phyloP scores from a whole-genome alignment of 2,113 vertebrate genomes.

The Phrynosoma blainvillii region DNA sequence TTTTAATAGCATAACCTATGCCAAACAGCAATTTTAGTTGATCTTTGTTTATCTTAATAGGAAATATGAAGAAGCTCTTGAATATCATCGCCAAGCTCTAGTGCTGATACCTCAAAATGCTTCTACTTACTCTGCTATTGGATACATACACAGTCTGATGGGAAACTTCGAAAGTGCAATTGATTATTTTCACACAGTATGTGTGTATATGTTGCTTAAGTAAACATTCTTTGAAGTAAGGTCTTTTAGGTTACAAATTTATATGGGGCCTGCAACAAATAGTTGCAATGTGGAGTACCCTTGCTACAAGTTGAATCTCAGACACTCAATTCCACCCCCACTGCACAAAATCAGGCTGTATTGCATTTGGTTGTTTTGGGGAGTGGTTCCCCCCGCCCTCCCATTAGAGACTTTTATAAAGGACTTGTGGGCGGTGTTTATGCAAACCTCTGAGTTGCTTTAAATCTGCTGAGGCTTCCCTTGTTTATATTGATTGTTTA shows the following conservation, averaged over 20 bases:
- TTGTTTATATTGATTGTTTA: neutral
- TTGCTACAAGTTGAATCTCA: neutral
- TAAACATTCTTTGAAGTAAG: neutral
- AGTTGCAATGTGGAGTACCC: neutral
- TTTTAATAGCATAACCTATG: neutral
- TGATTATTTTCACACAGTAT: constrained; percentile 98
- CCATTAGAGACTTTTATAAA: neutral
- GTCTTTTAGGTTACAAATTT: neutral
- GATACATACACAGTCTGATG: constrained; percentile 97
- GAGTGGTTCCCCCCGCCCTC: neutral
- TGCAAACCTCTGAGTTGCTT: neutral
- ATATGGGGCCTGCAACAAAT: neutral
- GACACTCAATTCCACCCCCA: neutral
- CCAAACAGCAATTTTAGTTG: neutral
- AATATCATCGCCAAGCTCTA: constrained; percentile 96
- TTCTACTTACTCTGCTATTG: constrained; percentile 95
- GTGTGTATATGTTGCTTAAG: constrained; percentile 40
- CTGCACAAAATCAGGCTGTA: neutral
- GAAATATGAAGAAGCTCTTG: constrained; percentile 94
- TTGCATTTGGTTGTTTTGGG: neutral
- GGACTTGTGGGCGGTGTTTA: neutral
- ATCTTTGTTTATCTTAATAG: constrained; percentile 66
- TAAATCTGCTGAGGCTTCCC: neutral
- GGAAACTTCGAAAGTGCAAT: constrained; percentile 97
- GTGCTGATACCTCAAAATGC: constrained; percentile 96